Evolutionary conservation across 2,888 invertebrate genomes (phyloP).

Genomic region (Epinotia demarniana): DNA sequence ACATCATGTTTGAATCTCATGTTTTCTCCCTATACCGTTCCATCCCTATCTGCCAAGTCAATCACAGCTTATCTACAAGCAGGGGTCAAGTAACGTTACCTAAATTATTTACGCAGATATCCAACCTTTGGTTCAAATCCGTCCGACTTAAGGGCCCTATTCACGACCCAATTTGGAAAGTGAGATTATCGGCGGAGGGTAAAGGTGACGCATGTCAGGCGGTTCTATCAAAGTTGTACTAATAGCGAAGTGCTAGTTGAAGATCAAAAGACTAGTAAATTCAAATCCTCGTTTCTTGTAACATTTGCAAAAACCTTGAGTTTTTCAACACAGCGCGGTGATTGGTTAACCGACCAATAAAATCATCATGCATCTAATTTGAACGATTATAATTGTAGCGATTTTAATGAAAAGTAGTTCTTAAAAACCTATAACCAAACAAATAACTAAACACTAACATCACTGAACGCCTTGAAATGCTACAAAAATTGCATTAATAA

Average conservation of each 20-base stretch:
- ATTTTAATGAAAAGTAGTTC: neutral
- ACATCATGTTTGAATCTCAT: conserved; percentile 2
- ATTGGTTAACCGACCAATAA: neutral
- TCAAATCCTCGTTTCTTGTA: neutral
- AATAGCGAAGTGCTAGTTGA: conserved; percentile 23
- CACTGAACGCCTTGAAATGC: neutral
- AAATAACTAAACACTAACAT: neutral
- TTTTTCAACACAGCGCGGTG: neutral
- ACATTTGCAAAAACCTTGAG: neutral
- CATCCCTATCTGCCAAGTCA: conserved; percentile 26
- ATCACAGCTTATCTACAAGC: conserved; percentile 36
- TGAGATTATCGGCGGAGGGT: conserved; percentile 42
- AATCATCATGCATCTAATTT: neutral
- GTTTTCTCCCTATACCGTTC: conserved; percentile 22
- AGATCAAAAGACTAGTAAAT: neutral
- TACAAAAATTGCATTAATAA: neutral
- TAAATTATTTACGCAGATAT: conserved; percentile 43
- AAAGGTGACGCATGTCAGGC: conserved; percentile 39
- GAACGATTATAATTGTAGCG: neutral
- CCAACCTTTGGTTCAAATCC: conserved; percentile 44
- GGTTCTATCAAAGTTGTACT: conserved; percentile 29
- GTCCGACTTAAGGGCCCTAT: conserved; percentile 41
- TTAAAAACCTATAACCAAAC: neutral
- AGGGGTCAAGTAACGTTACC: conserved; percentile 42
- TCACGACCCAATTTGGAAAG: conserved; percentile 42